Evolutionary conservation across 1,140 invertebrate genomes (phyloP).

Genomic region (Lepidotrigona ventralis): DNA sequence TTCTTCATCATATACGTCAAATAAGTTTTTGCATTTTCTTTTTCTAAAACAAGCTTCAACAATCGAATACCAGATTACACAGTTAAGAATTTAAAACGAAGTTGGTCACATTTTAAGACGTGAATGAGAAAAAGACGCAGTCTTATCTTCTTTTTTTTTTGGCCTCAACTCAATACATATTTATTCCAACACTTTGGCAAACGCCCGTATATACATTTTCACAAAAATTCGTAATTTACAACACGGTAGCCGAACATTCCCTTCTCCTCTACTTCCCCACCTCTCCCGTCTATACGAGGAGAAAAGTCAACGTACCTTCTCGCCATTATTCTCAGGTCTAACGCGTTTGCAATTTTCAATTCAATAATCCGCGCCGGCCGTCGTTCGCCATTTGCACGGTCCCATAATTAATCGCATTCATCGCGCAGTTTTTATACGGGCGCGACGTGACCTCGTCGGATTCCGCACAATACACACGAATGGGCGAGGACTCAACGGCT

Average conservation of each 20-base stretch:
- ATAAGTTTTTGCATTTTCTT: no score
- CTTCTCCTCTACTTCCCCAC: not conserved
- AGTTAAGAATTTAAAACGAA: no score
- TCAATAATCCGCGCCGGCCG: slow-evolving; percentile 22
- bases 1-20: no score
- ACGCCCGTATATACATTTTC: not conserved
- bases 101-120: no score
- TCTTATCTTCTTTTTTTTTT: no score
- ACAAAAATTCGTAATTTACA: not conserved
- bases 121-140: no score
- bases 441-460: slow-evolving; percentile 40
- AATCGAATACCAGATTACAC: no score
- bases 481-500: slow-evolving; percentile 36
- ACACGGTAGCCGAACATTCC: no score
- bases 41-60: no score
- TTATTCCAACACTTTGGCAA: not conserved
- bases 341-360: slow-evolving; percentile 44
- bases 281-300: no score
- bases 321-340: not conserved
- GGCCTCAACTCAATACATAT: no score
- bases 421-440: slow-evolving; percentile 32
- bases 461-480: slow-evolving; percentile 48
- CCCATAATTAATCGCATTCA: slow-evolving; percentile 51
- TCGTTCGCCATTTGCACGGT: slow-evolving; percentile 27
- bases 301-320: not conserved